These are phyloP conservation scores for Kryptopterus vitreolus DNA, from an alignment of 2,797 vertebrate species.

Conservation along the genomic window DNA sequence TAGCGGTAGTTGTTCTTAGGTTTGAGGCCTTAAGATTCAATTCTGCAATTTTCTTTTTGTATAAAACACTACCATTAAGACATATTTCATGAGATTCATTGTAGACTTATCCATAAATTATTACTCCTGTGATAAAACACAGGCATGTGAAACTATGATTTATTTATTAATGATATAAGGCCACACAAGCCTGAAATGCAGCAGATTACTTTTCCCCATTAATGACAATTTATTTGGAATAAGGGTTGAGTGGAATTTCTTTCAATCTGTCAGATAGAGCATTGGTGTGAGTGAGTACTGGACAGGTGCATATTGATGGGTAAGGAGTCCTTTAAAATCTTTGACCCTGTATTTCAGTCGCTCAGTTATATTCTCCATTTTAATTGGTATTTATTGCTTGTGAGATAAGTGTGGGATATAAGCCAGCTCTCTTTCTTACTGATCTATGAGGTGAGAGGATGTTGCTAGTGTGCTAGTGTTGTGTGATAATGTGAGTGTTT, in stretches of 20 bases:
- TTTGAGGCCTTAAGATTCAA: neutral
- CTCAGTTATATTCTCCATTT: slow-evolving; percentile 63
- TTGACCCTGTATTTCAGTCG: slow-evolving; percentile 57
- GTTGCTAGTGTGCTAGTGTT: slow-evolving; percentile 23
- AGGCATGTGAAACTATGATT: neutral
- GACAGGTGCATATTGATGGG: slow-evolving; percentile 43
- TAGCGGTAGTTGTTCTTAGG: neutral
- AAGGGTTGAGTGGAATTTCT: slow-evolving; percentile 37
- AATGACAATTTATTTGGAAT: slow-evolving; percentile 43
- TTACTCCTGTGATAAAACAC: neutral
- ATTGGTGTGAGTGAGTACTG: slow-evolving; percentile 27
- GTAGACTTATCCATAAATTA: neutral
- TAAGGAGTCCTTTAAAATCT: slow-evolving; percentile 59
- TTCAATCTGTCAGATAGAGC: slow-evolving; percentile 38
- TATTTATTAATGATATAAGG: slow-evolving; percentile 34
- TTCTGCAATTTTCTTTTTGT: neutral
- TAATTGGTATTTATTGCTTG: slow-evolving; percentile 75
- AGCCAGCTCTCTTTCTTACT: slow-evolving; percentile 60
- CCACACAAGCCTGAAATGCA: slow-evolving; percentile 45
- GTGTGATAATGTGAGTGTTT: slow-evolving; percentile 50
- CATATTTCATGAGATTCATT: neutral
- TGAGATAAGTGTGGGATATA: slow-evolving; percentile 74
- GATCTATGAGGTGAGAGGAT: slow-evolving; percentile 73
- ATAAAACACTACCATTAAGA: neutral
- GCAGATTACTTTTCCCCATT: slow-evolving; percentile 10